Evolutionary conservation across 2,797 vertebrate genomes (phyloP).

Genomic region (Rhinella marina): DNA sequence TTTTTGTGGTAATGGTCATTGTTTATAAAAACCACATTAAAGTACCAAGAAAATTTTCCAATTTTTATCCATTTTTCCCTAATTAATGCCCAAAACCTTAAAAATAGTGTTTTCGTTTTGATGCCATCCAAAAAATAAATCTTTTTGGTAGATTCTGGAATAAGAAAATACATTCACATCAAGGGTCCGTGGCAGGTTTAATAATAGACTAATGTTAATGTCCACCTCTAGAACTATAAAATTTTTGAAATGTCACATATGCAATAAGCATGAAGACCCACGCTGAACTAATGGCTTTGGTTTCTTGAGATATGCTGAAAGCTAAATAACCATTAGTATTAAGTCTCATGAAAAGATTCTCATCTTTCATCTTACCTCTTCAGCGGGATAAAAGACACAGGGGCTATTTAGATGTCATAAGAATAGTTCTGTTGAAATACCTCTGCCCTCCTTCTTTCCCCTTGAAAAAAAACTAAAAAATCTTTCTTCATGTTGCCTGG

Average conservation of each 20-base stretch:
- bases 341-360: constrained; percentile 73
- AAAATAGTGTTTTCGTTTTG: neutral
- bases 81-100: neutral
- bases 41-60: too few species aligned
- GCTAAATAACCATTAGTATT: constrained; percentile 76
- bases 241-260: constrained; percentile 66
- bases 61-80: neutral
- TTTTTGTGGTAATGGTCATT: too few species aligned
- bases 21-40: neutral
- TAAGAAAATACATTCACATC: neutral
- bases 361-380: constrained; percentile 75
- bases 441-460: constrained; percentile 44
- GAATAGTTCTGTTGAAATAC: constrained; percentile 73
- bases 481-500: constrained; percentile 66
- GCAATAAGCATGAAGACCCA: constrained; percentile 70
- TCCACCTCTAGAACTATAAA: constrained; percentile 56
- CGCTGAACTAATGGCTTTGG: constrained; percentile 69
- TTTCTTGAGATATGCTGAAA: constrained; percentile 73
- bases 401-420: constrained; percentile 74
- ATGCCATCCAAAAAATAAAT: neutral
- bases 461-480: constrained; percentile 40
- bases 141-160: neutral
- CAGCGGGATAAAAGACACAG: constrained; percentile 72
- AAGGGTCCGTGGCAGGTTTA: neutral
- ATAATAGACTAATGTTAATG: constrained; percentile 43